Conservation (phyloP, 2,113 vertebrate genomes). For the Crocuta crocuta region DNA sequence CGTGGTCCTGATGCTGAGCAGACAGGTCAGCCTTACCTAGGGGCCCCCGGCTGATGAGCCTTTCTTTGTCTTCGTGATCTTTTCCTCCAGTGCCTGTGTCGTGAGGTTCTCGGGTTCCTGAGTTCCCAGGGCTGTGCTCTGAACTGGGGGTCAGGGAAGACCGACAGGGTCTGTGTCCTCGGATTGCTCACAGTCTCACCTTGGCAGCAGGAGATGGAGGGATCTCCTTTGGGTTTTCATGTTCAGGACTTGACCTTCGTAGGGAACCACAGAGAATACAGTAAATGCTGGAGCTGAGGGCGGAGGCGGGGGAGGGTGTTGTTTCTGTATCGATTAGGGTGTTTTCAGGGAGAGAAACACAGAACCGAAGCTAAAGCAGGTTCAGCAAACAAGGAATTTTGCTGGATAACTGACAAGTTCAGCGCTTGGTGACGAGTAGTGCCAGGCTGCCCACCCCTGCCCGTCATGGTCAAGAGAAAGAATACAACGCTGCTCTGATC, state of each 20-base stretch:
- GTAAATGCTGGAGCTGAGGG: not conserved
- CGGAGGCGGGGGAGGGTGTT: no score
- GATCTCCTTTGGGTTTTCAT: not conserved
- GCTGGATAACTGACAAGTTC: not conserved
- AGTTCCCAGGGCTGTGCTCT: not conserved
- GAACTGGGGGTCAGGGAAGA: not conserved
- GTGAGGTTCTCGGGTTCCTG: not conserved
- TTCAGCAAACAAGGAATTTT: not conserved
- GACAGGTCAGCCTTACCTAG: not conserved
- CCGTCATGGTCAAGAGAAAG: not conserved
- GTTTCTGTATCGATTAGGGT: not conserved
- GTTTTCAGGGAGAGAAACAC: not conserved
- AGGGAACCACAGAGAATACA: not conserved
- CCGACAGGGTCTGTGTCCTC: not conserved
- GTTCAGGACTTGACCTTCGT: not conserved
- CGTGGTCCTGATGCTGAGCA: not conserved
- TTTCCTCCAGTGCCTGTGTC: not conserved
- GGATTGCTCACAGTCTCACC: not conserved
- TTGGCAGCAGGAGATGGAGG: not conserved
- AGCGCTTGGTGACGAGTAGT: not conserved
- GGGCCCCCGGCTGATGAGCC: not conserved
- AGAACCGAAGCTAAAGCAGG: not conserved
- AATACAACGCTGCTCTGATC: not conserved
- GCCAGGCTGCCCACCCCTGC: not conserved
- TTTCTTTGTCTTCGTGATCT: not conserved